Base-by-base conservation (phyloP, 1,140 invertebrate species). In the Drosophila sp. region DNA sequence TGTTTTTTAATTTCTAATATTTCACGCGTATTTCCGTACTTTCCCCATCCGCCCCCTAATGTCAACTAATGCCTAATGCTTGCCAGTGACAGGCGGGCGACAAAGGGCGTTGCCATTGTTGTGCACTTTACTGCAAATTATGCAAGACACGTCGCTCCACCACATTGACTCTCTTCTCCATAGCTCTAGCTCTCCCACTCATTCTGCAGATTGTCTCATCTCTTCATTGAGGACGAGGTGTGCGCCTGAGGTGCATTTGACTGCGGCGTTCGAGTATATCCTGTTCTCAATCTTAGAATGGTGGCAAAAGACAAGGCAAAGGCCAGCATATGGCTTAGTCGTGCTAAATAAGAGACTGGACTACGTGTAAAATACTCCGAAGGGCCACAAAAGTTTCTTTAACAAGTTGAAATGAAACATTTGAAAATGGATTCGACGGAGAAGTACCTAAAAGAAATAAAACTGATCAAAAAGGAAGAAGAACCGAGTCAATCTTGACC, bases 1-100 rank as follows among this genome's bases (percentile, higher is more conserved):
- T 87, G 84, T 78, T 87, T 89, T 87, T 84, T 89, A 87, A 83
- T 87, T 87, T 87, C 84, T 89, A 87, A 87, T 84, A 87, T 89
- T 89, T 87, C 83, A 87, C 84, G 82, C 82, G 82, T 78, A 60
- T 58, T 44, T 63, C 58, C 60, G 25, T 50, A 27, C 44, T 6
- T 23, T 11, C 17, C 47, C 66, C 38, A 40, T 35, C 38, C 32
- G 25, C 47, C 10, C 17, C 6, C 57, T 33, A 55, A 60, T 47
- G 44, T 41, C 35, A 38, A 38, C 50, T 68, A 63, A 80, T 80
- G 66, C 55, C n/a, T 60, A 74, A 65, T 79, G 60, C 72, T 66
- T 72, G 72, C 30, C 58, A 17, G 41, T 74, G 76, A 75, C 71
- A 78, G 64, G 32, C 66, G 10, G 11, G 25, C 57, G 62, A 72